Conservation (phyloP, 2,797 vertebrate genomes). For the Anabas testudineus region DNA sequence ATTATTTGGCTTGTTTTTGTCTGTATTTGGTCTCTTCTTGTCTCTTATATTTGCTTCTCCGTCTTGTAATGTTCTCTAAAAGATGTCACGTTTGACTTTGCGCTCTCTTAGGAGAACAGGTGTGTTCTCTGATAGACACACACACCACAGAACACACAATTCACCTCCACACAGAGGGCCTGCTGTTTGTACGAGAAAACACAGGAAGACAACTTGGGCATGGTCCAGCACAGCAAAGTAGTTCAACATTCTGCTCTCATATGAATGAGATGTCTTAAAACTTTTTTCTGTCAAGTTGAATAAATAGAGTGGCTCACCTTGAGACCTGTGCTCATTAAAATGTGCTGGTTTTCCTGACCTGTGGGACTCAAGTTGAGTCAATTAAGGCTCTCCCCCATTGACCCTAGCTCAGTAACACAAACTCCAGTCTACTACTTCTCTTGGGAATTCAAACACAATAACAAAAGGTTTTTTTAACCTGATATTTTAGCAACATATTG, state of each 20-base stretch:
- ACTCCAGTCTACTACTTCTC: constrained; percentile 29
- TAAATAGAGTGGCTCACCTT: constrained; percentile 69
- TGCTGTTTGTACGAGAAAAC: constrained; percentile 56
- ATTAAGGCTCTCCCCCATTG: constrained; percentile 58
- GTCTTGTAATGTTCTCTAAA: constrained; percentile 47
- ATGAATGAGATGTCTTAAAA: constrained; percentile 53
- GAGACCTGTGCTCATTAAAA: constrained; percentile 71
- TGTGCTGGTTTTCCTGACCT: constrained; percentile 56
- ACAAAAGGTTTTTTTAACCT: constrained; percentile 20
- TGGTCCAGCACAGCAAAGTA: constrained; percentile 52
- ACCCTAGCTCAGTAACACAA: constrained; percentile 41
- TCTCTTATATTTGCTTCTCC: constrained; percentile 20
- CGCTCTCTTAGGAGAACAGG: constrained; percentile 63
- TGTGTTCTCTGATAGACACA: constrained; percentile 55
- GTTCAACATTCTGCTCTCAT: constrained; percentile 48
- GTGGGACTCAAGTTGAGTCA: constrained; percentile 62
- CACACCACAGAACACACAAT: constrained; percentile 29
- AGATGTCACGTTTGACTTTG: constrained; percentile 61
- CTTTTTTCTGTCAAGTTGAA: constrained; percentile 56
- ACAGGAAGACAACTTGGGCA: constrained; percentile 36
- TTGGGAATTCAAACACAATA: constrained; percentile 30
- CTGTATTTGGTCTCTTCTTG: constrained; percentile 15
- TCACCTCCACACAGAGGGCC: constrained; percentile 38
- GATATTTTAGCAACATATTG: background rate
- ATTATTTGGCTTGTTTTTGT: background rate